A percentile compares a stretch with the other conserved stretches of the same genome.
These are phyloP conservation scores for Aegotheles bennettii DNA, from an alignment of 2,113 vertebrate genomes.

Conservation along the genomic window DNA sequence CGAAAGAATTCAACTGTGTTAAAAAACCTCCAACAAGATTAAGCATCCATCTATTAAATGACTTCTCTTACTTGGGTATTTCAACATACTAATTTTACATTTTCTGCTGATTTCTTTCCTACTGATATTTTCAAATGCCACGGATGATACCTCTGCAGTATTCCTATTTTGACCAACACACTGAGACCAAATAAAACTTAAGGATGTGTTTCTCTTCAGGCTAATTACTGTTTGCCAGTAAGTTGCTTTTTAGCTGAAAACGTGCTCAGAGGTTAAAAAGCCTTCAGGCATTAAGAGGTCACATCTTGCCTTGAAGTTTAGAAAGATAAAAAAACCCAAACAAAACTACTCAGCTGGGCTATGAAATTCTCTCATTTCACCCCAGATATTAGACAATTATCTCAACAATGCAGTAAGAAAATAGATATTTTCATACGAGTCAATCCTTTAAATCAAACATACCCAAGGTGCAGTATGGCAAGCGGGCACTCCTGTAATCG, in stretches of 20 bases:
- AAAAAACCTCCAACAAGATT: not conserved
- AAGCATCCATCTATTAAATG: not conserved
- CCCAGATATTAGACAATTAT: not conserved
- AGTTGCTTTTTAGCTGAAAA: not conserved
- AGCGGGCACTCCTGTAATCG: rapidly evolving
- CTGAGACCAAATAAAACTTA: not conserved
- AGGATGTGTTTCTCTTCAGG: not conserved
- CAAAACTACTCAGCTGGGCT: not conserved
- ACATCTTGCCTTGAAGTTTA: not conserved
- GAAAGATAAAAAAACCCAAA: not conserved
- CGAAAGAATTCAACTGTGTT: not conserved
- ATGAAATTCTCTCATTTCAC: not conserved
- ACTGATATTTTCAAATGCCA: not conserved
- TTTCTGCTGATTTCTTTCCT: not conserved
- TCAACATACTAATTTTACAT: not conserved
- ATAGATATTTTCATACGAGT: rapidly evolving
- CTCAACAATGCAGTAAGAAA: not conserved
- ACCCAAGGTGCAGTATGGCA: rapidly evolving
- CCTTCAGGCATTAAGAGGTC: not conserved
- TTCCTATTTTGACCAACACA: not conserved
- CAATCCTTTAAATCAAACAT: not conserved
- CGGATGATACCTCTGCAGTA: not conserved
- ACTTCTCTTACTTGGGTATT: not conserved
- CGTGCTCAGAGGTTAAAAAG: not conserved
- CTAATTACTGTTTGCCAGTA: slow-evolving; percentile 12